These are phyloP conservation scores for Chaenogobius annularis DNA, from an alignment of 2,113 vertebrate genomes.

Conservation along the genomic window DNA sequence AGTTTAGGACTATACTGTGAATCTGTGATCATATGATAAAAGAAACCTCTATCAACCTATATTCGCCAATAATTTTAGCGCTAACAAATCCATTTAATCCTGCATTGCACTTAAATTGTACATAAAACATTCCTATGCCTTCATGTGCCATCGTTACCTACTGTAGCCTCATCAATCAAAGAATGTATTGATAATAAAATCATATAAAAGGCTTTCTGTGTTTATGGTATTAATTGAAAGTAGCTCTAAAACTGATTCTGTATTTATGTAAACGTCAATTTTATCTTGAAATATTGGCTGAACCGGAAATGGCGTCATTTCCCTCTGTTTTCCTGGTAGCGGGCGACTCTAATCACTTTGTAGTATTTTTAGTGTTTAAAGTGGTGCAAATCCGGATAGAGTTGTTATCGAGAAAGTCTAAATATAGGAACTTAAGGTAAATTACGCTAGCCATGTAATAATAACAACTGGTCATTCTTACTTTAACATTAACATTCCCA, in stretches of 20 bases:
- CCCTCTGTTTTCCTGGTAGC: background rate
- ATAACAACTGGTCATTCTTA: no score
- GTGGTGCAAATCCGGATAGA: no score
- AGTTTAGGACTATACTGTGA: constrained; percentile 92
- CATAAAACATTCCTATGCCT: constrained; percentile 15
- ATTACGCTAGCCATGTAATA: no score
- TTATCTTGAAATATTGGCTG: constrained; percentile 29
- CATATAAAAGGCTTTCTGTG: background rate
- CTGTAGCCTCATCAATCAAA: constrained; percentile 13
- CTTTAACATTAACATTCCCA: no score
- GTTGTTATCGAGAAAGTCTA: no score
- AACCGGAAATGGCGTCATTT: constrained; percentile 28
- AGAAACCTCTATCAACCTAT: background rate
- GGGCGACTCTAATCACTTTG: background rate
- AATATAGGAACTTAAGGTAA: no score
- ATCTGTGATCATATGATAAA: no score
- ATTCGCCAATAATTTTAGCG: background rate
- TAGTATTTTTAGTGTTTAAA: background rate
- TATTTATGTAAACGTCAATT: background rate
- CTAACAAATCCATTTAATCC: constrained; percentile 45
- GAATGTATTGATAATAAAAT: constrained; percentile 10
- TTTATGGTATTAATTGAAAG: background rate
- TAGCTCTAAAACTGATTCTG: no score
- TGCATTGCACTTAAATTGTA: constrained; percentile 48
- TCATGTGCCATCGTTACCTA: constrained; percentile 27